Percentiles rank a stretch among this genome's conserved stretches.
phyloP scores from a whole-genome alignment of 1,140 invertebrate genomes.

The Sycophila sp. region DNA sequence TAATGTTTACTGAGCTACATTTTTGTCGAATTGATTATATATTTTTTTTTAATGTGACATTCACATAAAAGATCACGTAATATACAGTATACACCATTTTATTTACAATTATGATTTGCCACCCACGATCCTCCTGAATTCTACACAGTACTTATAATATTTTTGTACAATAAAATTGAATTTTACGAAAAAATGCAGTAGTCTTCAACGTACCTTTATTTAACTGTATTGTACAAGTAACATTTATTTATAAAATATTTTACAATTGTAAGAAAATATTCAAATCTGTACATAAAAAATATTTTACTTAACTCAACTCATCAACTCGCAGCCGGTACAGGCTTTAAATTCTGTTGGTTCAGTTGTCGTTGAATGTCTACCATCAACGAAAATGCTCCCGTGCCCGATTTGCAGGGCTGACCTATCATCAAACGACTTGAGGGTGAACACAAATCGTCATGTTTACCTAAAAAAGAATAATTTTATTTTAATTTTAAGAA shows the following conservation, averaged over 20 bases:
- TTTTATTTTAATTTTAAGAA: background rate
- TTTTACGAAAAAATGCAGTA: background rate
- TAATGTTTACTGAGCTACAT: constrained; percentile 12
- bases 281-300: constrained; percentile 18
- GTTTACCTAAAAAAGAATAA: constrained; percentile 63
- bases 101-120: constrained; percentile 5
- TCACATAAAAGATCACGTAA: constrained; percentile 3
- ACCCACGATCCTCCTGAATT: constrained; percentile 21
- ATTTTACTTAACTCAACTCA: background rate
- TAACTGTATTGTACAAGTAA: constrained; percentile 3
- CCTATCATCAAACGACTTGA: constrained; percentile 91
- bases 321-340: background rate
- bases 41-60: constrained; percentile 17
- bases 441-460: constrained; percentile 85
- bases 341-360: background rate
- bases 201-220: constrained; percentile 26
- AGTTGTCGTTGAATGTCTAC: constrained; percentile 43
- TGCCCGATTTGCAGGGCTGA: constrained; percentile 83
- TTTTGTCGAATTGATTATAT: constrained; percentile 26
- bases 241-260: constrained; percentile 2
- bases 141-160: constrained; percentile 24
- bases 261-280: constrained; percentile 19
- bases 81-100: constrained; percentile 4
- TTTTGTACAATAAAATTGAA: constrained; percentile 33
- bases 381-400: constrained; percentile 77